Evolutionary conservation across 2,888 invertebrate genomes (phyloP).

Genomic region (Pachliopta kotzebuea): DNA sequence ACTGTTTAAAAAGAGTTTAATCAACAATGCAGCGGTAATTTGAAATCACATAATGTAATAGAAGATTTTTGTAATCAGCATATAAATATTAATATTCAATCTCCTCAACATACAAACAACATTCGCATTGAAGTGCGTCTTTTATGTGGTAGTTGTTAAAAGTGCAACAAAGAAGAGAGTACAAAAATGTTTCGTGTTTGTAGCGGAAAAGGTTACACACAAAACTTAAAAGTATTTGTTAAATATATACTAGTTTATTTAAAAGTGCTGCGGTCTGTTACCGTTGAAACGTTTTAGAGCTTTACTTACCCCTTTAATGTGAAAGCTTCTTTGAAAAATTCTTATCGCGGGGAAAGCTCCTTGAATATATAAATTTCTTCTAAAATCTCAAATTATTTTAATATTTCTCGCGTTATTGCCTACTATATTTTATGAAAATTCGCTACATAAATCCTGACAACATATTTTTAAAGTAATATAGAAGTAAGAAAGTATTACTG

Average conservation of each 20-base stretch:
- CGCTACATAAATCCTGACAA: too few species aligned
- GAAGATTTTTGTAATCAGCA: too few species aligned
- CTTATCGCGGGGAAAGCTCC: background rate
- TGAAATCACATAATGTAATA: too few species aligned
- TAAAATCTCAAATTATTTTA: background rate
- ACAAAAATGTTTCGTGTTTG: background rate
- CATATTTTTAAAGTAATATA: too few species aligned
- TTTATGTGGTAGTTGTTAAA: background rate
- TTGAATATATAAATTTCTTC: background rate
- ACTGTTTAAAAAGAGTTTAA: too few species aligned
- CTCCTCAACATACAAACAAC: too few species aligned
- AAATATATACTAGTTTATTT: background rate
- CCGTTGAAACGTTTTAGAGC: background rate
- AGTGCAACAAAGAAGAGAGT: background rate
- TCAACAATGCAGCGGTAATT: too few species aligned
- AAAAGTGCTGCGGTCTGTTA: background rate
- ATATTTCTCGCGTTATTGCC: background rate
- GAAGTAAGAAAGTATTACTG: background rate
- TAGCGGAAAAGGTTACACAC: background rate
- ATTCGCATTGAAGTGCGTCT: too few species aligned
- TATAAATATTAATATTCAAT: too few species aligned
- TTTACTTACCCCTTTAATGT: slow-evolving; percentile 1
- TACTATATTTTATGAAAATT: too few species aligned
- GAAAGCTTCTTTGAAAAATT: slow-evolving; percentile 4
- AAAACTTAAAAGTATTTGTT: background rate